Conservation (phyloP, 2,888 invertebrate genomes). For the Trachelus iudaicus region DNA sequence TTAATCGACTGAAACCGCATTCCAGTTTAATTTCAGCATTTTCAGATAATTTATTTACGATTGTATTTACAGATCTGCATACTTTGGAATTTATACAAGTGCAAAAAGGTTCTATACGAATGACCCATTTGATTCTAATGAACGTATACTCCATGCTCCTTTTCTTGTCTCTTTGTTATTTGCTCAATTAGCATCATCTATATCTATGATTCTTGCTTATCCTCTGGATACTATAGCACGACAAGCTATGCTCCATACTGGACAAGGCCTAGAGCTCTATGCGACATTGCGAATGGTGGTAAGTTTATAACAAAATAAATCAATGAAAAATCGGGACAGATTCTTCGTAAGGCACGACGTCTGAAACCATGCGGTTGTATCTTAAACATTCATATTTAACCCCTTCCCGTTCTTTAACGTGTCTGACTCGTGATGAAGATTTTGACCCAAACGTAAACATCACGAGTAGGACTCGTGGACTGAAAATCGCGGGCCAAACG, state of each 20-base stretch:
- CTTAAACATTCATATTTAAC: background rate
- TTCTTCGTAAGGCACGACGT: background rate
- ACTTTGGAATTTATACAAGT: constrained; percentile 2
- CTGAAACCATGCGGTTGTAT: background rate
- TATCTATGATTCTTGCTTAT: constrained; percentile 15
- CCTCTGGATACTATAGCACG: constrained; percentile 24
- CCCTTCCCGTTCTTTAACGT: too few species aligned
- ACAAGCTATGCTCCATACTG: constrained; percentile 28
- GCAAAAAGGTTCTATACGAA: background rate
- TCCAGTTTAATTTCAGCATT: background rate
- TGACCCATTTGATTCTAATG: background rate
- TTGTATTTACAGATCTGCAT: background rate
- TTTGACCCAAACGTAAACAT: too few species aligned
- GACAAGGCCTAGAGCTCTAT: constrained; percentile 3
- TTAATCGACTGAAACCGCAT: background rate
- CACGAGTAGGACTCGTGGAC: too few species aligned
- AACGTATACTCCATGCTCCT: background rate
- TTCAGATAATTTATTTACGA: background rate
- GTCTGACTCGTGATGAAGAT: too few species aligned
- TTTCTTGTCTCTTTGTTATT: background rate
- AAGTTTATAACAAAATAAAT: background rate
- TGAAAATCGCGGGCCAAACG: too few species aligned
- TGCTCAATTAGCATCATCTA: background rate
- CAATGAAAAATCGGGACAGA: background rate
- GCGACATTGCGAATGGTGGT: background rate